Evolutionary conservation across 2,113 vertebrate genomes (phyloP).

Genomic region (Axis porcinus): DNA sequence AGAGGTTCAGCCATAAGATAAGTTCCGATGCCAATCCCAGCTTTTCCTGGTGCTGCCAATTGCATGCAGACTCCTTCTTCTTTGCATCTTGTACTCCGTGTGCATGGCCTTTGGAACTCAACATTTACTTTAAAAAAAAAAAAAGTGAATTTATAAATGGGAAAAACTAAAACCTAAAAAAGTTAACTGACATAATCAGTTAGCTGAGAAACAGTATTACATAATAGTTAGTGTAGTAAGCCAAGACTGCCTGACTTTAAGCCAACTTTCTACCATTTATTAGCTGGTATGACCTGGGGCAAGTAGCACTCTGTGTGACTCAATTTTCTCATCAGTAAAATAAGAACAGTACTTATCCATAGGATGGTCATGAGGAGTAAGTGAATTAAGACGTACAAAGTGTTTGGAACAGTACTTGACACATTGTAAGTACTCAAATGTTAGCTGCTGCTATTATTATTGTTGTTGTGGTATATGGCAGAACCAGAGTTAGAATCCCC

Average conservation of each 20-base stretch:
- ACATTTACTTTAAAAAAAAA: background rate
- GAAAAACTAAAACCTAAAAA: background rate
- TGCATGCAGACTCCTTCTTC: background rate
- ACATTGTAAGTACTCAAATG: background rate
- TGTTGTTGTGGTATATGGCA: background rate
- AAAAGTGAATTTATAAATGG: background rate
- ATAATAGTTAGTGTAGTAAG: background rate
- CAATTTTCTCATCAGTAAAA: conserved; percentile 29
- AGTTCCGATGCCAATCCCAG: background rate
- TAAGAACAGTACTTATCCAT: background rate
- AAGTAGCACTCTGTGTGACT: background rate
- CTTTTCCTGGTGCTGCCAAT: background rate
- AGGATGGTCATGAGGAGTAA: background rate
- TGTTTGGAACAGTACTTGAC: background rate
- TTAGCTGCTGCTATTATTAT: background rate
- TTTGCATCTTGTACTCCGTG: background rate
- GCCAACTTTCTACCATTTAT: background rate
- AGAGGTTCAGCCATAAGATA: background rate
- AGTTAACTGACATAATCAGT: background rate
- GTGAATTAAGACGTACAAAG: background rate
- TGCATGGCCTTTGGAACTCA: background rate
- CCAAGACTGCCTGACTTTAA: background rate
- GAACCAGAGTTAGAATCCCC: background rate
- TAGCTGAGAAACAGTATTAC: background rate
- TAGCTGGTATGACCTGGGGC: background rate